Percentiles rank a stretch among this genome's conserved stretches.
These are phyloP conservation scores for Phalacrocorax pelagicus DNA, from an alignment of 2,113 vertebrate genomes.

Conservation along the genomic window DNA sequence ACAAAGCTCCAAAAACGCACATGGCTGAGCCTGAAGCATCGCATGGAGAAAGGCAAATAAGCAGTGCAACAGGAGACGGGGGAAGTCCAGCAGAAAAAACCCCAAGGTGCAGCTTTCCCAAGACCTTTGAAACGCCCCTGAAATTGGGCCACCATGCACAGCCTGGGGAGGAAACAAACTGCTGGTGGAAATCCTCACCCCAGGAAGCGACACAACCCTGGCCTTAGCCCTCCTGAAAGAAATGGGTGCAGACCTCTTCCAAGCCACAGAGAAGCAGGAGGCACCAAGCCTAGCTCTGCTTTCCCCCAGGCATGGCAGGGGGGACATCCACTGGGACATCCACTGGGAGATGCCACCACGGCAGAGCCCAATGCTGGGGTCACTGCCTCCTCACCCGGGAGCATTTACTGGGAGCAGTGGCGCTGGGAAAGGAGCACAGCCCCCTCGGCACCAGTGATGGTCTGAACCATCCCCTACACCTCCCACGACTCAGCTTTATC, in stretches of 20 bases:
- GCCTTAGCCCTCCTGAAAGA: background rate
- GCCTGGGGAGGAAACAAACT: background rate
- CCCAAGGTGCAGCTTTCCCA: background rate
- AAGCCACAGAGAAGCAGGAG: background rate
- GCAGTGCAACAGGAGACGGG: background rate
- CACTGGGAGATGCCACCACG: fast-evolving
- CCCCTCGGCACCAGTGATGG: fast-evolving
- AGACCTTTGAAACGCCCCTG: background rate
- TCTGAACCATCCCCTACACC: background rate
- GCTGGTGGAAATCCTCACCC: background rate
- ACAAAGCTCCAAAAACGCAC: background rate
- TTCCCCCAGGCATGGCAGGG: background rate
- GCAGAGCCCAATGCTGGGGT: background rate
- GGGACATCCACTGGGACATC: fast-evolving
- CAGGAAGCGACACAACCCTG: background rate
- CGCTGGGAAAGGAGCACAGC: background rate
- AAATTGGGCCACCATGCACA: background rate
- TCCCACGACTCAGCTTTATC: background rate
- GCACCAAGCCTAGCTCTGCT: background rate
- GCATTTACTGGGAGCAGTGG: background rate
- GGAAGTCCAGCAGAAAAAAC: background rate
- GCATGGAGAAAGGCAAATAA: slow-evolving; percentile 18
- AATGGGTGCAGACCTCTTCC: background rate
- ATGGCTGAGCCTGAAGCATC: background rate
- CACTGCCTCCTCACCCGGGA: background rate